Base-by-base conservation (phyloP, 1,140 invertebrate genomes). In the Aphelinus atriplicis region DNA sequence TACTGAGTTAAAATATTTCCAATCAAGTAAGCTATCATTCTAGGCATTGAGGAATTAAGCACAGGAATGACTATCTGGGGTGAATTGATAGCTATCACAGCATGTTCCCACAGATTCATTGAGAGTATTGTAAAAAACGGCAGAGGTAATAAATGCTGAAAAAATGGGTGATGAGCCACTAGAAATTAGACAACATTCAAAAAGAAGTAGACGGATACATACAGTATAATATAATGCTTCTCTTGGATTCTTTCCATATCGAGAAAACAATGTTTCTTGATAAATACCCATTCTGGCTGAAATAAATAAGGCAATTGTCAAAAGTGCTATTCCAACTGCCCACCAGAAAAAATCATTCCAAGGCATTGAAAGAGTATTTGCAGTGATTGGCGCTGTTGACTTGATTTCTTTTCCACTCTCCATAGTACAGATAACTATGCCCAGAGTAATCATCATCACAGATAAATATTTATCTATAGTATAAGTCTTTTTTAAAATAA, bases 281-380 rank as follows among this genome's bases (percentile, higher is more conserved):
- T 95, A 98, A 75, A 99, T 96, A 2, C 98, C 98, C 95, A 99
- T 96, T 74, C 95, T 89, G 4, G 98, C 97, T 1, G 98, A 98
- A 71, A 98, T 89, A 76, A 99, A 94, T 51, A 99, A 87, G 0
- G 97, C 96, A 75, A 95, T 90, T 0, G 95, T 95, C 7, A 99
- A 87, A 78, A 99, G 91, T 1, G 88, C 84, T 77, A 99, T 96
- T 26, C 98, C 95, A 58, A 95, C 82, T 73, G 90, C 85, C 95
- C 95, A 96, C 94, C 94, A 95, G 73, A 96, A 93, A 79, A 95
- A 92, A 80, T 93, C 89, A 77, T 91, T 87, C 78, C 76, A 80
- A 3, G 82, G 78, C 0, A 81, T 83, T 0, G 85, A 88, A 57
- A 78, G 78, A 7, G 69, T 61, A 58, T 82, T 77, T n/a, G 80